These are phyloP conservation scores for Leptinotarsa undecemlineata DNA, from an alignment of 1,140 invertebrate species.

Conservation along the genomic window DNA sequence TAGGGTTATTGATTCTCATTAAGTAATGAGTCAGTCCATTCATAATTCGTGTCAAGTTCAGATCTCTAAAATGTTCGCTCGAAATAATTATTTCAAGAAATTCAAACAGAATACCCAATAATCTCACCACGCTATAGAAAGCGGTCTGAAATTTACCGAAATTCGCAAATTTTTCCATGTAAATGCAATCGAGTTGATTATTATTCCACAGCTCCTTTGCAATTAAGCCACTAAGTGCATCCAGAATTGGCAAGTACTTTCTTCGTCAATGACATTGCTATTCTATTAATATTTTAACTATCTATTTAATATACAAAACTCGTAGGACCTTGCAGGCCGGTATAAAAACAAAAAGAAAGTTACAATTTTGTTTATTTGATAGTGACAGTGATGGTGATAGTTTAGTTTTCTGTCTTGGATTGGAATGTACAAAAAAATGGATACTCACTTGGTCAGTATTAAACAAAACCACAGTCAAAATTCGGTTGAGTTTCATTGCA, in stretches of 20 bases:
- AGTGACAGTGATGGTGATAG: constrained; percentile 40
- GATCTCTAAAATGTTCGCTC: too few relatives aligned
- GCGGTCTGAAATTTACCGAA: not conserved
- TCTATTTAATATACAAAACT: constrained; percentile 38
- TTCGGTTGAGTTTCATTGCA: too few relatives aligned
- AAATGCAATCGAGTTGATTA: constrained; percentile 2
- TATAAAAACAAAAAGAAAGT: constrained; percentile 53
- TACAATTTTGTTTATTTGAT: constrained; percentile 40
- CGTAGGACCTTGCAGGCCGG: constrained; percentile 29
- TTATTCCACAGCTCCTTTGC: not conserved
- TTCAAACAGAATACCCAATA: too few relatives aligned
- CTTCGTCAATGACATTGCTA: constrained; percentile 31
- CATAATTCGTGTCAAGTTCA: too few relatives aligned
- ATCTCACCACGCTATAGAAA: not conserved
- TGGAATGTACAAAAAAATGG: constrained; percentile 20
- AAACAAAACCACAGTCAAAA: not conserved
- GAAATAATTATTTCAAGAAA: too few relatives aligned
- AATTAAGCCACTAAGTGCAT: constrained; percentile 35
- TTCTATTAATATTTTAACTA: constrained; percentile 31
- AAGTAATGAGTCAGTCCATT: too few relatives aligned
- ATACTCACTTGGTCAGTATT: constrained; percentile 30
- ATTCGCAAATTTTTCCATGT: constrained; percentile 4
- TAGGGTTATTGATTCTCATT: too few relatives aligned
- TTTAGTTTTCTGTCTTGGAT: constrained; percentile 32
- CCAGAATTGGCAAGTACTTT: constrained; percentile 45